phyloP scores from a whole-genome alignment of 2,113 vertebrate species.

The Chamaetylas fuelleborni region DNA sequence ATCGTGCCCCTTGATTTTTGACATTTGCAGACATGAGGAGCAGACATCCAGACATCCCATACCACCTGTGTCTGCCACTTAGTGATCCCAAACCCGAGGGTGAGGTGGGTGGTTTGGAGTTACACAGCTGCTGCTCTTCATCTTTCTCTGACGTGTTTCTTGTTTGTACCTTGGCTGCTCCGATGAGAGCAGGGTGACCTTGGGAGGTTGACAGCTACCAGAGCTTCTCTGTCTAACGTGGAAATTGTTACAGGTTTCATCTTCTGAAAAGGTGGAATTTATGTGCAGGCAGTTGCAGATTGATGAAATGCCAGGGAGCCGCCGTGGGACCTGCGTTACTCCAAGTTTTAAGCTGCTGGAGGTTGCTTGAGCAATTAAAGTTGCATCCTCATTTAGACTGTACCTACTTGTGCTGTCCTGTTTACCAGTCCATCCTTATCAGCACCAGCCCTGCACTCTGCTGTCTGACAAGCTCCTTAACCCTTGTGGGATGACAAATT shows the following conservation, averaged over 20 bases:
- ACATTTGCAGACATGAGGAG: not conserved
- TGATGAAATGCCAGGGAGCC: not conserved
- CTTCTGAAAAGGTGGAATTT: not conserved
- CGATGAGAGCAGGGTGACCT: not conserved
- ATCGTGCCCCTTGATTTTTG: not conserved
- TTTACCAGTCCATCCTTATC: not conserved
- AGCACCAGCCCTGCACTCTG: not conserved
- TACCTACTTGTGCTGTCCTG: not conserved
- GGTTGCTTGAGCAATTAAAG: not conserved
- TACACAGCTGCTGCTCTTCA: slow-evolving; percentile 40
- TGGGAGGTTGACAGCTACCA: not conserved
- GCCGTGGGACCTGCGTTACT: accelerated
- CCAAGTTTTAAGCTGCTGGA: not conserved
- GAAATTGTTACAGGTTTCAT: not conserved
- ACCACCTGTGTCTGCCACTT: not conserved
- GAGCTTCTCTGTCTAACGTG: not conserved
- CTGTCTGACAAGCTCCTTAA: not conserved
- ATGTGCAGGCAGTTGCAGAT: not conserved
- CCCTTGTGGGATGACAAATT: not conserved
- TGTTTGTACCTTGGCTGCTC: not conserved
- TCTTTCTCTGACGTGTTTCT: not conserved
- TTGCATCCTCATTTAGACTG: not conserved
- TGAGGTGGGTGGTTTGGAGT: not conserved
- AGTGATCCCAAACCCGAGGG: not conserved
- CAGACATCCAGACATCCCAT: not conserved